Percentiles rank a stretch among this genome's conserved stretches.
phyloP scores from a whole-genome alignment of 2,113 vertebrate species.

The Opisthocomus hoazin region DNA sequence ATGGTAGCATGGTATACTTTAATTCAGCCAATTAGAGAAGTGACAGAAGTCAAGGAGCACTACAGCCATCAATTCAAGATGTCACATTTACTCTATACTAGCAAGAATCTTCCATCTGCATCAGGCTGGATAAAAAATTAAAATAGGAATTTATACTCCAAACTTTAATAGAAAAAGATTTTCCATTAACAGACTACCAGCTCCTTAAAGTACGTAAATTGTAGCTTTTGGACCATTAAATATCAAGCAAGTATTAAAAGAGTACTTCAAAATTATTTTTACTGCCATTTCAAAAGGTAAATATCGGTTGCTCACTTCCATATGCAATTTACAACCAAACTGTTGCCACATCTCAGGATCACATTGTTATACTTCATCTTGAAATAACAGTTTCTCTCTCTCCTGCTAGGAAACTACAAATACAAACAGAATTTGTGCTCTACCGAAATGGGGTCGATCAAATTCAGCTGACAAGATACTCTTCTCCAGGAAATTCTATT shows the following conservation, averaged over 20 bases:
- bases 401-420: conserved; percentile 7
- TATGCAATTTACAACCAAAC: background rate
- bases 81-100: background rate
- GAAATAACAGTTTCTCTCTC: background rate
- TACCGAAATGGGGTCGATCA: background rate
- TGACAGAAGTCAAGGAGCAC: conserved; percentile 14
- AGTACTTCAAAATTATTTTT: background rate
- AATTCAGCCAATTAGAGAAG: conserved; percentile 12
- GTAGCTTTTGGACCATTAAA: background rate
- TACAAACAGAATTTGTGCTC: conserved; percentile 31
- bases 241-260: background rate
- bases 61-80: conserved; percentile 9
- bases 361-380: background rate
- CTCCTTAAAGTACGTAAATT: background rate
- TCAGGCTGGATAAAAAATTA: background rate
- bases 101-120: background rate
- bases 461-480: conserved; percentile 42
- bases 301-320: background rate
- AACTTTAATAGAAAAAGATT: background rate
- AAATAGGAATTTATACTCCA: background rate
- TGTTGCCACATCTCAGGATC: background rate
- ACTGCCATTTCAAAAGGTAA: background rate
- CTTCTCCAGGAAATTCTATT: conserved; percentile 42
- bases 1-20: background rate
- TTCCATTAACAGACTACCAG: background rate